Evolutionary conservation across 2,113 vertebrate genomes (phyloP), one percentile per base, ranked within the genome.

Genomic region (Gadus chalcogrammus): DNA sequence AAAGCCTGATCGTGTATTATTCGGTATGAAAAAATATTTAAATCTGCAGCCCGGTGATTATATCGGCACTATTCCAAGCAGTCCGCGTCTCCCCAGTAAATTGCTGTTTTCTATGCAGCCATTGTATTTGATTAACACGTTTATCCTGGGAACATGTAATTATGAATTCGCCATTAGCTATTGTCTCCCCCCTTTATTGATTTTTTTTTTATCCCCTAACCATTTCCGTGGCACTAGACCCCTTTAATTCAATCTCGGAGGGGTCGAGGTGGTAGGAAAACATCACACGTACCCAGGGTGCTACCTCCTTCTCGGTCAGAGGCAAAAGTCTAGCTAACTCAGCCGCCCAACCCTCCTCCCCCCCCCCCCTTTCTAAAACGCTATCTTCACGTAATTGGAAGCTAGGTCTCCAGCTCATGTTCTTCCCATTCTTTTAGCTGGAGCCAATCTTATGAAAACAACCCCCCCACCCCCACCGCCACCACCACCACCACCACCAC

Each of bases 71-170:
- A 82, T 80, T 87, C 80, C 61, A 64, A 79, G 73, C 56, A 22
- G 75, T 67, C 15, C 70, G 58, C 55, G 79, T 68, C 80, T 67
- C 79, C 71, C 73, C 56, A 77, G 69, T 83, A 90, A 88, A 87
- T 86, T 58, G 80, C 79, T 86, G 80, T 86, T 88, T 89, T 87
- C 79, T 75, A 82, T 87, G 80, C 82, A 74, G 71, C 73, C 84
- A 77, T 76, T 81, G 80, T 78, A 72, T 88, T 88, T 87, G 86
- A 91, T 91, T 89, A 88, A 88, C 84, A 82, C 78, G 76, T 88
- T 88, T 87, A 91, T 91, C 88, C 83, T 82, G 76, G 82, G 84
- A 88, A 91, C 89, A 87, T 85, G 87, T 79, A 88, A 88, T 89
- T 91, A 88, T 88, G 85, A 88, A 80, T 76, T 84, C 75, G 80